These are phyloP conservation scores for Brachionus paranguensis DNA, from an alignment of 1,140 invertebrate species.

Conservation along the genomic window DNA sequence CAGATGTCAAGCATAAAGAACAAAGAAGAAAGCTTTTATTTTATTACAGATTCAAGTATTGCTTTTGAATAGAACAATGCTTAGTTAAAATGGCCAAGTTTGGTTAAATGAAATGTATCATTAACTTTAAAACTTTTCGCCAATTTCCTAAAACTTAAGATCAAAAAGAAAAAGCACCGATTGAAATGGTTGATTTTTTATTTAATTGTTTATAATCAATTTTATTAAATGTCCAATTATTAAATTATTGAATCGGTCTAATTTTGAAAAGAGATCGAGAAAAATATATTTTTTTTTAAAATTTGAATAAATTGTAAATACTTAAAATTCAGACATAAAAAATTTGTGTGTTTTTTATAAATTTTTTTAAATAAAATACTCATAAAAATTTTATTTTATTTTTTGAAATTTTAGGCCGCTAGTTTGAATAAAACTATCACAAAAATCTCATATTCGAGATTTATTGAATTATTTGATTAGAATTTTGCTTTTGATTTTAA, in stretches of 20 bases:
- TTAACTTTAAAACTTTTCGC: not conserved
- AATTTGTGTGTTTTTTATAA: no score
- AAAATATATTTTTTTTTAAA: not conserved
- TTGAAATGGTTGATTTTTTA: not conserved
- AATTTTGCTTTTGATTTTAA: no score
- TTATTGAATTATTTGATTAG: no score
- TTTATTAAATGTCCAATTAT: not conserved
- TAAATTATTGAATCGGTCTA: not conserved
- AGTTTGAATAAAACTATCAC: no score
- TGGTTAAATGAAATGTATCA: not conserved
- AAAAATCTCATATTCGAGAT: no score
- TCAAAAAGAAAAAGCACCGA: not conserved
- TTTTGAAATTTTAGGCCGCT: no score
- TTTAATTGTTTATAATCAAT: not conserved
- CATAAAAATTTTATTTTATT: no score
- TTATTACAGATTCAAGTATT: slow-evolving; percentile 11
- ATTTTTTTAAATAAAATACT: no score
- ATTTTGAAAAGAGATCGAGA: not conserved
- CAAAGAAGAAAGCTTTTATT: slow-evolving; percentile 9
- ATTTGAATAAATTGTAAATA: not conserved
- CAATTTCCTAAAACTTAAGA: not conserved
- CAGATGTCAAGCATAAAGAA: not conserved
- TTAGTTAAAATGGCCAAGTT: not conserved
- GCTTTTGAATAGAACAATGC: not conserved
- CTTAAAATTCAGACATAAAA: not conserved